Base-by-base conservation (phyloP, 2,888 invertebrate species). In the Patella ulyssiponensis region DNA sequence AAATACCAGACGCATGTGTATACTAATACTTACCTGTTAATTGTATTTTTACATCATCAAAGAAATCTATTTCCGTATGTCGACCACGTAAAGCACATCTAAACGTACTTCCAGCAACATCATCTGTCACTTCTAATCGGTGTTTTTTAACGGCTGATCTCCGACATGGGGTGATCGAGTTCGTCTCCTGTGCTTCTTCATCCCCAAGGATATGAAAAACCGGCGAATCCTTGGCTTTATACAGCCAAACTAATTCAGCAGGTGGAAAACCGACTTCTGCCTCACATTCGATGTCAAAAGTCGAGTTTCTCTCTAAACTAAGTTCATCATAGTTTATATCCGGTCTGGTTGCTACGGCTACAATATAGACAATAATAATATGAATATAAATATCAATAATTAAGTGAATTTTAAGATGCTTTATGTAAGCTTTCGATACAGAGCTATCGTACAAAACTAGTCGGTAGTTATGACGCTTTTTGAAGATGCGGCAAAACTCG, bases 81-180 rank as follows among this genome's bases (percentile, higher is more conserved):
- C 64, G 64, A 3, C 64, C 64, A 5, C 23, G 64, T 64, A 64
- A 64, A 23, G 64, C 64, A 64, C 64, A 64, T 20, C 64, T 64
- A 14, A 23, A 64, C 14, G 12, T 64, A n/a, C 20, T 23, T 11
- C 64, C 64, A 64, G 11, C 64, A 23, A 23, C 11, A 23, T 64
- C 64, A 11, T 64, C 64, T 11, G 64, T 23, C 11, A 64, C 64
- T 23, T 23, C 20, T 12, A 64, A 23, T 12, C 23, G 12, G 14
- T 23, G 20, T 4, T 20, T 20, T 23, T 20, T 23, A 64, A 20
- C 23, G 20, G 20, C 64, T 11, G 9, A 1, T 23, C 23, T 64
- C 20, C 23, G 20, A 64, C 64, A 64, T 12, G 64, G 11, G 11
- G 64, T 64, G 7, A 64, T 64, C 11, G 20, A 20, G 3, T 20